Evolutionary conservation across 2,888 invertebrate species (phyloP).

Genomic region (Lepeophtheirus nordmannii): DNA sequence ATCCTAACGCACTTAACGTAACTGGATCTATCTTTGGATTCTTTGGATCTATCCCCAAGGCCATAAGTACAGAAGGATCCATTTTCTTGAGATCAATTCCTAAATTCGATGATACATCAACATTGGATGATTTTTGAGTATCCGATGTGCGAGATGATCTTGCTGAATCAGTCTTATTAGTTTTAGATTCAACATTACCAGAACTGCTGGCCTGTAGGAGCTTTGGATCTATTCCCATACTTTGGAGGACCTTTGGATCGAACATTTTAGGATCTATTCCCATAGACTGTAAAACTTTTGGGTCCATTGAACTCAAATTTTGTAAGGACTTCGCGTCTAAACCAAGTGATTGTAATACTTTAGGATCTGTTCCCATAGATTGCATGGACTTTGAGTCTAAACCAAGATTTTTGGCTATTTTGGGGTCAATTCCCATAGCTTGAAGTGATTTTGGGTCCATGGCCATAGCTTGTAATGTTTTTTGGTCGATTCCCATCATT

Average conservation of each 20-base stretch:
- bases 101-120: neutral
- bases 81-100: slow-evolving; percentile 27
- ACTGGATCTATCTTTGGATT: slow-evolving; percentile 24
- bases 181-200: slow-evolving; percentile 13
- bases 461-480: slow-evolving; percentile 19
- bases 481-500: slow-evolving; percentile 24
- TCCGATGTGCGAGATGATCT: neutral
- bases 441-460: slow-evolving; percentile 27
- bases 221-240: slow-evolving; percentile 25
- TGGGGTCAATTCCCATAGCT: slow-evolving; percentile 24
- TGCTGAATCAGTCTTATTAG: neutral
- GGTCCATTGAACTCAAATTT: slow-evolving; percentile 21
- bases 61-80: slow-evolving; percentile 21
- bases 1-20: slow-evolving; percentile 22
- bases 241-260: slow-evolving; percentile 24
- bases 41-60: slow-evolving; percentile 27
- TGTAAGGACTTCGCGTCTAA: slow-evolving; percentile 25
- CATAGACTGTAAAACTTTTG: slow-evolving; percentile 22
- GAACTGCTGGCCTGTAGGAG: neutral
- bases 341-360: slow-evolving; percentile 16
- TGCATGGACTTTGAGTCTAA: neutral
- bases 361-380: slow-evolving; percentile 20
- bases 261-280: slow-evolving; percentile 26
- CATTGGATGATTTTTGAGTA: neutral
- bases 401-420: slow-evolving; percentile 5